Percentiles rank a stretch among this genome's conserved stretches.
Conservation (phyloP, 2,113 vertebrate genomes). For the Crotalus viridis region DNA sequence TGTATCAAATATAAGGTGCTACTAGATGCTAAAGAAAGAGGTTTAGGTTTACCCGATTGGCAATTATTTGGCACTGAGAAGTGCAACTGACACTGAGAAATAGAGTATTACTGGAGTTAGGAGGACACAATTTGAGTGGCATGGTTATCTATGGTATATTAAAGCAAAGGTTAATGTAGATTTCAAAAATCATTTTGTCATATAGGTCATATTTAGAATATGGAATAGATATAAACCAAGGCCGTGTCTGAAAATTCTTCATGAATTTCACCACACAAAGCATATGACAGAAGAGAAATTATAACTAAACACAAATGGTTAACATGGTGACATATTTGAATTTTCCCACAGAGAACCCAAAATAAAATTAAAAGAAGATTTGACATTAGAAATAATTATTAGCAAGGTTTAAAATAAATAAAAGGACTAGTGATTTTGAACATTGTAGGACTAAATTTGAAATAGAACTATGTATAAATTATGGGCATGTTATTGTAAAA, state of each 20-base stretch:
- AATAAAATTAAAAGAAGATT: not conserved
- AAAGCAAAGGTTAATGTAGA: not conserved
- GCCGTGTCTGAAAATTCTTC: not conserved
- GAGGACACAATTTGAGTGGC: not conserved
- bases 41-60: not conserved
- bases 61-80: not conserved
- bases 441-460: not conserved
- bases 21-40: not conserved
- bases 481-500: not conserved
- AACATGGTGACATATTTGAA: not conserved
- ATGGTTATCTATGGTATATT: not conserved
- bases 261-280: not conserved
- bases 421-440: not conserved
- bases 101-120: not conserved
- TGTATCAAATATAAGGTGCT: not conserved
- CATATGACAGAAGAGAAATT: not conserved
- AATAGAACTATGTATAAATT: not conserved
- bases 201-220: not conserved
- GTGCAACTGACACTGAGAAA: not conserved
- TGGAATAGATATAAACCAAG: not conserved
- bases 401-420: not conserved
- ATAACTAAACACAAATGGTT: not conserved
- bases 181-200: not conserved
- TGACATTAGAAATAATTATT: not conserved
- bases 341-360: not conserved